Conservation (phyloP, 2,888 invertebrate genomes). For the Volucella inanis region DNA sequence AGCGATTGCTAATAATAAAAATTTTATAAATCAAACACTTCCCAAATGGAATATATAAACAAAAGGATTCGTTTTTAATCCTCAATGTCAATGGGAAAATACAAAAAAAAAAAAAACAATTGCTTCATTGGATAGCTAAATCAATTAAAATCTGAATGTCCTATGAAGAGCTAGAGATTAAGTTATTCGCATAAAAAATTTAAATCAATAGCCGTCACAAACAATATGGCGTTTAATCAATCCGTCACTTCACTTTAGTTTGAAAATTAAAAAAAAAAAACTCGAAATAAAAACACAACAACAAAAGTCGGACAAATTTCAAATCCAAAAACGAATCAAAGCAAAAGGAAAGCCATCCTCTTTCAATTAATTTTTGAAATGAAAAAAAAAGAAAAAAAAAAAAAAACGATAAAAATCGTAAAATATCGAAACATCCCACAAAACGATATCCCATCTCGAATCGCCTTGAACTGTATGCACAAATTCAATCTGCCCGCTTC, state of each 20-base stretch:
- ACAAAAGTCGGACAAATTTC: background rate
- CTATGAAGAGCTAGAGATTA: background rate
- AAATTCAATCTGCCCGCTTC: conserved; percentile 54
- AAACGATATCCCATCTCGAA: conserved; percentile 68
- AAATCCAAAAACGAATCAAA: conserved; percentile 46
- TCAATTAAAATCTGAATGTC: conserved; percentile 35
- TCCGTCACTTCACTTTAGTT: conserved; percentile 5
- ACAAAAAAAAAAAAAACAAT: background rate
- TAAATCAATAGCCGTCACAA: conserved; percentile 55
- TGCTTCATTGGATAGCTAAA: background rate
- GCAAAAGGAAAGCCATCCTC: background rate
- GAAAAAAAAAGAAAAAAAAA: background rate
- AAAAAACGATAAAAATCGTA: too few species aligned
- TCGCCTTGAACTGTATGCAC: conserved; percentile 56
- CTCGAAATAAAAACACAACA: too few species aligned
- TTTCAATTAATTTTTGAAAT: conserved; percentile 37
- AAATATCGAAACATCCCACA: conserved; percentile 42
- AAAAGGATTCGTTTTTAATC: too few species aligned
- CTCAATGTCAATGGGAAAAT: too few species aligned
- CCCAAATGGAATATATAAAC: too few species aligned
- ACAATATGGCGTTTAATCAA: conserved; percentile 58
- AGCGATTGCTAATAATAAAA: too few species aligned
- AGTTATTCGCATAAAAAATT: conserved; percentile 30
- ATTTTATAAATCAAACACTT: too few species aligned
- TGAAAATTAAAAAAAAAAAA: background rate